These are phyloP conservation scores for Himalopsyche kuldschensis DNA, from an alignment of 2,888 invertebrate genomes.

Conservation along the genomic window DNA sequence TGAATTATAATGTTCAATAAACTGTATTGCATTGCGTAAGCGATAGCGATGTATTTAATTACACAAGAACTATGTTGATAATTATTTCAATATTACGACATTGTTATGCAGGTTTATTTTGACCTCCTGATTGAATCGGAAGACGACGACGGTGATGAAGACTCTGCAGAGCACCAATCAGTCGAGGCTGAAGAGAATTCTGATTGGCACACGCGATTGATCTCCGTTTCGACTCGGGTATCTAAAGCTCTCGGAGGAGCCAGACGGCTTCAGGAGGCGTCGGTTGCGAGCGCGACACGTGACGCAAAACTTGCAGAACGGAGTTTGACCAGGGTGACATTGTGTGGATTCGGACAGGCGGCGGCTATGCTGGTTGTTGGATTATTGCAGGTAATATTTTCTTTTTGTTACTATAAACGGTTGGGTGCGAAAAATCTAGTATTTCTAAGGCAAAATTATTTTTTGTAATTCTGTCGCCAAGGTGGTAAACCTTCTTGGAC, in stretches of 20 bases:
- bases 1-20: too few relatives aligned
- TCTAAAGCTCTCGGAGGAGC: slow-evolving; percentile 63
- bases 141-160: slow-evolving; percentile 54
- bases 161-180: slow-evolving; percentile 54
- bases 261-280: slow-evolving; percentile 66
- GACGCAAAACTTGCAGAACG: slow-evolving; percentile 27
- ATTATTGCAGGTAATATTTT: slow-evolving; percentile 26
- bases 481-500: too few relatives aligned
- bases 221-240: slow-evolving; percentile 63
- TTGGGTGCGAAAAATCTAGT: background rate
- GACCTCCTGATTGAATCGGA: slow-evolving; percentile 71
- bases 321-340: slow-evolving; percentile 21
- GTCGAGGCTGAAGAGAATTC: slow-evolving; percentile 48
- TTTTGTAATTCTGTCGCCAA: too few relatives aligned
- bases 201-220: slow-evolving; percentile 38
- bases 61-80: too few relatives aligned
- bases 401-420: background rate
- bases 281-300: slow-evolving; percentile 17
- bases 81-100: background rate
- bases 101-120: slow-evolving; percentile 62
- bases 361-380: slow-evolving; percentile 28
- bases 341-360: slow-evolving; percentile 18
- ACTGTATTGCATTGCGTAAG: too few relatives aligned
- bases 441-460: background rate
- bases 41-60: too few relatives aligned